These are phyloP conservation scores for Chouioia cunea DNA, from an alignment of 2,888 invertebrate genomes.

Conservation along the genomic window DNA sequence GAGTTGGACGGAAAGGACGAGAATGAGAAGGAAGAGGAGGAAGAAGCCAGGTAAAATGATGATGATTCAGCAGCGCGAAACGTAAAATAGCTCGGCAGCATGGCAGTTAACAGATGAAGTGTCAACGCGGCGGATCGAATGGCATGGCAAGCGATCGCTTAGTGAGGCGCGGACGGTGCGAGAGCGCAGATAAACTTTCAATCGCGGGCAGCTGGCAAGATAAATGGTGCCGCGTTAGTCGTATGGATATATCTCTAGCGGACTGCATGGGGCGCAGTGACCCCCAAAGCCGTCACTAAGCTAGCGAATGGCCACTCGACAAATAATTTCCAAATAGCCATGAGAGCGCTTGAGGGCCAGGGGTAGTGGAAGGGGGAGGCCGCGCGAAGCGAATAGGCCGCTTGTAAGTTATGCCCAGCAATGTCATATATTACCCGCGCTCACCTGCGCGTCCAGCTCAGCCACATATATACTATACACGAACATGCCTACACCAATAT, in stretches of 20 bases:
- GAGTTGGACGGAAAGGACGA: too few relatives aligned
- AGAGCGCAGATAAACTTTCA: slow-evolving; percentile 16
- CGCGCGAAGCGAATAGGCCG: neutral
- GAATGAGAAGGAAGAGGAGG: too few relatives aligned
- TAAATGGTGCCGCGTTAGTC: slow-evolving; percentile 11
- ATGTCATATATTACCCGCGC: slow-evolving; percentile 48
- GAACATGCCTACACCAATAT: slow-evolving; percentile 36
- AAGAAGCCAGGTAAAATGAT: too few relatives aligned
- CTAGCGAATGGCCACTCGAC: slow-evolving; percentile 25
- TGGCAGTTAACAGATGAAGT: slow-evolving; percentile 22
- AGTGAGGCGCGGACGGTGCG: neutral
- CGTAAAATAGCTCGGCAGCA: neutral
- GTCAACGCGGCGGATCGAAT: slow-evolving; percentile 24
- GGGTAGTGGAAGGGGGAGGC: neutral
- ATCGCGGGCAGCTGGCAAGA: slow-evolving; percentile 4
- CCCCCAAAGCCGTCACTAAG: slow-evolving; percentile 11
- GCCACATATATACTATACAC: too few relatives aligned
- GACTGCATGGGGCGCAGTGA: slow-evolving; percentile 23
- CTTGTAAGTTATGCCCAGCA: slow-evolving; percentile 47
- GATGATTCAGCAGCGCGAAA: too few relatives aligned
- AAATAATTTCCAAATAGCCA: slow-evolving; percentile 46
- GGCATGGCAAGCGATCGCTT: neutral
- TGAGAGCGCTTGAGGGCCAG: neutral
- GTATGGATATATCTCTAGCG: neutral
- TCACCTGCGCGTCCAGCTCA: slow-evolving; percentile 35